Evolutionary conservation across 2,797 vertebrate species (phyloP).

Genomic region (Enteromius anoplus): DNA sequence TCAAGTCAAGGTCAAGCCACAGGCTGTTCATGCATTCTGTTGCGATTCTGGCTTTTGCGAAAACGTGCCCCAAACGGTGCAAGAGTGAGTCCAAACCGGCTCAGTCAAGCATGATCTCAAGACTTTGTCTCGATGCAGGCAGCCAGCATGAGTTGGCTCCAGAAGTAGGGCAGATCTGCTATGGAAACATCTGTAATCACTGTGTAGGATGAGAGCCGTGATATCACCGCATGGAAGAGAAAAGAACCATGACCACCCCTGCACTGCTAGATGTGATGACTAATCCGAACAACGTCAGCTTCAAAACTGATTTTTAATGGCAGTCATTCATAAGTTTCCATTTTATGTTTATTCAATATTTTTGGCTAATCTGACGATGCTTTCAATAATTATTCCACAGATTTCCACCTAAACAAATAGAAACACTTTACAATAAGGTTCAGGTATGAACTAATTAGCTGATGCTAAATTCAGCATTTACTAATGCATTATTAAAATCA

Average conservation of each 20-base stretch:
- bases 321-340: background rate
- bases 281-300: background rate
- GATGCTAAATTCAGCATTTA: no score
- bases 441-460: no score
- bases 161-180: slow-evolving; percentile 51
- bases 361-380: background rate
- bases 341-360: background rate
- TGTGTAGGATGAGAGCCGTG: slow-evolving; percentile 50
- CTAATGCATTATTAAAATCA: no score
- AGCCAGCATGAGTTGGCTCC: slow-evolving; percentile 30
- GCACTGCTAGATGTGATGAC: slow-evolving; percentile 2
- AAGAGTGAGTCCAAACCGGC: background rate
- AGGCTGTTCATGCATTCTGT: slow-evolving; percentile 8
- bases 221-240: slow-evolving; percentile 35
- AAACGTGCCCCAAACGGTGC: background rate
- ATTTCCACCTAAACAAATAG: background rate
- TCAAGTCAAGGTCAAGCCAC: slow-evolving; percentile 51
- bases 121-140: slow-evolving; percentile 1
- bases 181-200: slow-evolving; percentile 37
- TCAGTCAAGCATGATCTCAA: slow-evolving; percentile 20
- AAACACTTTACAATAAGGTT: no score
- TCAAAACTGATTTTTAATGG: background rate
- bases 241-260: slow-evolving; percentile 17
- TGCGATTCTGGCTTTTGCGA: background rate
- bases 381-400: background rate